phyloP scores from a whole-genome alignment of 2,113 vertebrate genomes.

The Calyptomena viridis region DNA sequence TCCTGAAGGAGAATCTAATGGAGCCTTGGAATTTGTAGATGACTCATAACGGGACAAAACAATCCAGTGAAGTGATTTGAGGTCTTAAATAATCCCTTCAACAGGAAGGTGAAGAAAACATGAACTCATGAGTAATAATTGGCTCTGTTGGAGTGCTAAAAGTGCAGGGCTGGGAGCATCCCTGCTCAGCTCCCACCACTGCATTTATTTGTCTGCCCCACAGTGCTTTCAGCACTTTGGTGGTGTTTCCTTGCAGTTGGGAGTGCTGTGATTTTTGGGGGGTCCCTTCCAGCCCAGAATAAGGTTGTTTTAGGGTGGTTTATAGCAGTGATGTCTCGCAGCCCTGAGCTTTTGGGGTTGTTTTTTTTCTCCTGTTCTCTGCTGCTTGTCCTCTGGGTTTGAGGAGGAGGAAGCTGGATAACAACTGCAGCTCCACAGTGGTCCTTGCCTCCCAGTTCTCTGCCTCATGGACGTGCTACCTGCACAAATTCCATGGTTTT shows the following conservation, averaged over 20 bases:
- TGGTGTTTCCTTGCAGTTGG: background rate
- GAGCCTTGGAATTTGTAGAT: slow-evolving; percentile 42
- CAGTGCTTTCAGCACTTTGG: background rate
- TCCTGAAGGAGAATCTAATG: slow-evolving; percentile 21
- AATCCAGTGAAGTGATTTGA: slow-evolving; percentile 55
- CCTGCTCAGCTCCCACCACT: background rate
- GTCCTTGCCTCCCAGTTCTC: background rate
- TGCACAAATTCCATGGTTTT: background rate
- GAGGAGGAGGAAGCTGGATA: background rate
- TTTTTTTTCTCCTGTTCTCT: background rate
- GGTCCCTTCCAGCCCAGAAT: background rate
- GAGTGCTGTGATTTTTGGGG: background rate
- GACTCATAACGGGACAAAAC: slow-evolving; percentile 57
- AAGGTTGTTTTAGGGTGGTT: background rate
- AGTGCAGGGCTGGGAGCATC: background rate
- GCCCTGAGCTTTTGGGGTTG: background rate
- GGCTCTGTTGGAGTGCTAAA: slow-evolving; percentile 10
- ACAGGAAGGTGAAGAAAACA: slow-evolving; percentile 66
- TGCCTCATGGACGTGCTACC: rapidly evolving
- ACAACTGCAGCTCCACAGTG: rapidly evolving
- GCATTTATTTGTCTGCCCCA: background rate
- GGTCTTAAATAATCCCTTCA: slow-evolving; percentile 59
- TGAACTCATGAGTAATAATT: slow-evolving; percentile 55
- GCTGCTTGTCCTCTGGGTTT: background rate
- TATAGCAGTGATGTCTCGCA: background rate